Evolutionary conservation across 2,888 invertebrate genomes (phyloP), one percentile per base, ranked within the genome.

Genomic region (Drosophila anomalipes): DNA sequence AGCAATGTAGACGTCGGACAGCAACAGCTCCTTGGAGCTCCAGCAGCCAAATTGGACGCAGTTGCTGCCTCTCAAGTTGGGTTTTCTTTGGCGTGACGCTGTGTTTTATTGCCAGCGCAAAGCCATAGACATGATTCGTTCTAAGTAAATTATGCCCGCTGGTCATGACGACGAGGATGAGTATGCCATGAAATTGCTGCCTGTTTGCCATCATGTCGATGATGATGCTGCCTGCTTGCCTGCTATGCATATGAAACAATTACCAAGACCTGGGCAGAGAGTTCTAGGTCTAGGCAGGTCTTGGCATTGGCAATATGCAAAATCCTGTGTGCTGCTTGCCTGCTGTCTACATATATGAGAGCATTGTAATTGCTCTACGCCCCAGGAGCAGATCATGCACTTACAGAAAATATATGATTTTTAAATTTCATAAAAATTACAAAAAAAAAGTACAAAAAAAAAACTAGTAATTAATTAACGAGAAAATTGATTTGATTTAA

Each of bases 141-240:
- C 90, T 88, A 90, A 89, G 90, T 90, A 88, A 88, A 90, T 88
- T 90, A 88, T 88, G 89, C 86, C 88, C 86, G 83, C 66, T 86
- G 86, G 90, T 83, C 88, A 90, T 90, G 83, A 86, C 79, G 86
- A 57, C n/a, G 37, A 28, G n/a, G 53, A 53, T 53, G 53, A 72
- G 72, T 72, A 65, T 81, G 70, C 86, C 86, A 77, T 86, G 76
- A 86, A 86, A 86, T 82, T 89, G 87, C 81, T 71, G 74, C 83
- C 63, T 70, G 64, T 57, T 70, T 58, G 51, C 53, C 32, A 39
- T 57, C 19, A 57, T 57, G 63, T 51, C 62, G 60, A 63, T 66
- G 66, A 52, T 56, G 61, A 16, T 57, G 70, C 33, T 81, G 77
- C 70, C 65, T 33, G 54, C 47, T 32, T 53, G 53, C 56, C 32